Base-by-base conservation (phyloP, 2,888 invertebrate species). In the Metalampra italica region DNA sequence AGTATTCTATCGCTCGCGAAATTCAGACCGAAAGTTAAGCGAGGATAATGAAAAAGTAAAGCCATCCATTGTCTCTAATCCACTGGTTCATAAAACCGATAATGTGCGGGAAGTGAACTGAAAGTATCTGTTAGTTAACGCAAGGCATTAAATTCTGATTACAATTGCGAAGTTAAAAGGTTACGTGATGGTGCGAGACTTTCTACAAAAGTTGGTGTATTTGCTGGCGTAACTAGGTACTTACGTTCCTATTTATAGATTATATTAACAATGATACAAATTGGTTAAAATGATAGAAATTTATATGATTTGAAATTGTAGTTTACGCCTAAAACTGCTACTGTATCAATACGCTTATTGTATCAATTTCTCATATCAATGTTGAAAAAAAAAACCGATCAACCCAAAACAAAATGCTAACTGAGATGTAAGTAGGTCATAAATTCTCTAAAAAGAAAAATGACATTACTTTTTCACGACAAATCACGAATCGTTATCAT, bases 81-180 rank as follows among this genome's bases (percentile, higher is more conserved):
- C 64, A 65, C 52, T 61, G 59, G 52, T 52, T 59, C 56, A 56
- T 54, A 55, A 63, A 65, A 56, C 63, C 56, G 65, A 66, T 68
- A 61, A 65, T 61, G 60, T 59, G n/a, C n/a, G n/a, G 62, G 60
- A 62, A 70, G 64, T 67, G 59, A 70, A 59, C 62, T 55, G 64
- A 55, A 62, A 65, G 56, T 59, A 60, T 64, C 59, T 12, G 5
- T 14, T 22, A 15, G 41, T 46, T 41, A 48, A 49, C 46, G 36
- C 30, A 42, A 50, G 43, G 45, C 49, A 52, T 53, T 56, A 53
- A 56, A 57, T 53, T 49, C 45, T 29, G 29, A 55, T 49, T 45
- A 52, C 57, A 51, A 49, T 49, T 51, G 14, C 51, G 43, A 62
- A 66, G 57, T 66, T 62, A 9, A 22, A 22, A 5, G 22, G 22